Evolutionary conservation across 2,888 invertebrate genomes (phyloP).

Genomic region (Muscina levida): DNA sequence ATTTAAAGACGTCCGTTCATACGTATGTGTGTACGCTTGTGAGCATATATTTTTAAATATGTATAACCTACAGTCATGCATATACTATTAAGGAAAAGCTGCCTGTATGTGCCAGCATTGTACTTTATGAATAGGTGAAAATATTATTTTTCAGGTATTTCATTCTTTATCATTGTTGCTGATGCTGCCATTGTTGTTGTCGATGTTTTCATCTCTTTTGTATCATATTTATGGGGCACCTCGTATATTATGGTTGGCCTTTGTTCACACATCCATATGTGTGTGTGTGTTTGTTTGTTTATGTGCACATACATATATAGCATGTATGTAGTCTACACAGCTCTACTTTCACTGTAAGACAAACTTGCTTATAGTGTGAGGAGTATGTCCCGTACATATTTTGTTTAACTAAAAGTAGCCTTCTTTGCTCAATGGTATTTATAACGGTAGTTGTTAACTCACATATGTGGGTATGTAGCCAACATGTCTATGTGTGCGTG

Average conservation of each 20-base stretch:
- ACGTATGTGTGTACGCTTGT: too few species aligned
- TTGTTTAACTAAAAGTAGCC: not conserved
- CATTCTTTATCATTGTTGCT: not conserved
- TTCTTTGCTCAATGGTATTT: not conserved
- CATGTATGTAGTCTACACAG: too few species aligned
- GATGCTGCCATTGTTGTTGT: not conserved
- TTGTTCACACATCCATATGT: not conserved
- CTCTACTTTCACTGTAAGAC: too few species aligned
- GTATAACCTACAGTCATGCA: too few species aligned
- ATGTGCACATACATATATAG: too few species aligned
- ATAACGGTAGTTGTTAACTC: not conserved
- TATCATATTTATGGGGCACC: not conserved
- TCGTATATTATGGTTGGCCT: not conserved
- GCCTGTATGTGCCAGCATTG: not conserved
- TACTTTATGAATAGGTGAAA: constrained; percentile 12
- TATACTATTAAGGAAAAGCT: too few species aligned
- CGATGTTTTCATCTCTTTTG: not conserved
- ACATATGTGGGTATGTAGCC: not conserved
- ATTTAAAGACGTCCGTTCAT: too few species aligned
- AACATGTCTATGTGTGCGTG: not conserved
- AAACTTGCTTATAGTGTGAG: too few species aligned
- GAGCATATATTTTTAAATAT: too few species aligned
- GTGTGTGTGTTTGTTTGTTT: too few species aligned
- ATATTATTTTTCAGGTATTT: constrained; percentile 16
- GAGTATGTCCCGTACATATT: not conserved